phyloP scores from a whole-genome alignment of 1,140 invertebrate species.

The Ips nitidus region DNA sequence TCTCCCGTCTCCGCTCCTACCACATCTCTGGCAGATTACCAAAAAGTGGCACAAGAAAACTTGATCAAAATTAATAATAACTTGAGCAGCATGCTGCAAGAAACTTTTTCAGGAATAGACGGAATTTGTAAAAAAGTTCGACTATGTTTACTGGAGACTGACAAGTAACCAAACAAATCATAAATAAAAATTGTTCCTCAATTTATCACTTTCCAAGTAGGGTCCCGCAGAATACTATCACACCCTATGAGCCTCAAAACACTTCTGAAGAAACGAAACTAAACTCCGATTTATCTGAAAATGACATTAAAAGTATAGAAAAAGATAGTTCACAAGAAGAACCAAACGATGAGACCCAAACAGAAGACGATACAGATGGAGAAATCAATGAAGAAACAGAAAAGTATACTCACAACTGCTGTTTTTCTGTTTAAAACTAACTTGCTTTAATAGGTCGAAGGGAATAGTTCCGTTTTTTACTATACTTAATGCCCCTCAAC shows the following conservation, averaged over 20 bases:
- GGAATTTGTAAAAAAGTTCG: constrained; percentile 39
- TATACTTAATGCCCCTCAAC: constrained; percentile 11
- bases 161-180: background rate
- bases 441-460: no score
- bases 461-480: constrained; percentile 11
- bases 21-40: constrained; percentile 12
- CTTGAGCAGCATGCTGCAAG: constrained; percentile 40
- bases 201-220: background rate
- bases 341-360: no score
- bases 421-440: no score
- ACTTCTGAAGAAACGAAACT: no score
- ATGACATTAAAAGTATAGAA: no score
- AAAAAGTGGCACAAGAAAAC: constrained; percentile 30
- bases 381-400: no score
- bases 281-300: no score
- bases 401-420: no score
- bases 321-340: no score
- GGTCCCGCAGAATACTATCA: background rate
- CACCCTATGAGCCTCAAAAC: no score
- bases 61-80: constrained; percentile 41
- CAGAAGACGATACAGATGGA: no score
- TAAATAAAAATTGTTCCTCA: background rate
- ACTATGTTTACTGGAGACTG: constrained; percentile 28
- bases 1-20: background rate
- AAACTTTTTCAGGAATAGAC: constrained; percentile 40